Base-by-base conservation (phyloP, 2,113 vertebrate species). In the Aviceda subcristata region DNA sequence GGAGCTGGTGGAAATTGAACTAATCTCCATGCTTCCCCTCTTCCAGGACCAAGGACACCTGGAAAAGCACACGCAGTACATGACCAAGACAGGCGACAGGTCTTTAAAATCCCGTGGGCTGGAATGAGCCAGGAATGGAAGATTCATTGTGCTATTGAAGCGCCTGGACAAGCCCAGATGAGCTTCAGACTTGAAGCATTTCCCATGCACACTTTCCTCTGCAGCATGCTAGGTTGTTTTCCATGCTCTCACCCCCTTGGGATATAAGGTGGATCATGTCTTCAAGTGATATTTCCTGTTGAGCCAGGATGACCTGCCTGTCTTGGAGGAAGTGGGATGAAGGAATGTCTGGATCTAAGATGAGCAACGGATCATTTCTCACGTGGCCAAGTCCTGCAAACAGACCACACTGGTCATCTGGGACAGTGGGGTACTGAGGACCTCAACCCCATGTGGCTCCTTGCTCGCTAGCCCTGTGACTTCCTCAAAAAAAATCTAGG, bases 271-370 rank as follows among this genome's bases (percentile, higher is more conserved):
- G 73, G 79, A 87, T 85, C 10, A 6, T 51, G 57, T 22, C 67
- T 92, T 48, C 76, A 30, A 62, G 76, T 64, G 30, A 81, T 90
- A 75, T 80, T 96, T 96, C 95, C 95, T 84, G 95, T 74, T 45
- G 48, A 93, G 91, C 78, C 85, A 36, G 90, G 60, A n/a, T 1
- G 1, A 88, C 72, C 50, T 15, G 87, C 51, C 75, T 77, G 69
- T 53, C 67, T 43, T 0, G 3, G 75, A 93, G 94, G 96, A 94
- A 86, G 86, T 62, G 86, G 86, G 30, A 10, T 10, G 73, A 63
- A 81, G 76, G 94, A 94, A 96, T 95, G 96, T 96, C 95, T 96
- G 94, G 79, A 53, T 30, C 82, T 84, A 74, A 66, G 82, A 90
- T 79, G 63, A 84, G 41, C 1, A 55, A 90, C 0, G 3, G 78